These are phyloP conservation scores for Chrysolina haemoptera DNA, from an alignment of 2,888 invertebrate species.

Conservation along the genomic window DNA sequence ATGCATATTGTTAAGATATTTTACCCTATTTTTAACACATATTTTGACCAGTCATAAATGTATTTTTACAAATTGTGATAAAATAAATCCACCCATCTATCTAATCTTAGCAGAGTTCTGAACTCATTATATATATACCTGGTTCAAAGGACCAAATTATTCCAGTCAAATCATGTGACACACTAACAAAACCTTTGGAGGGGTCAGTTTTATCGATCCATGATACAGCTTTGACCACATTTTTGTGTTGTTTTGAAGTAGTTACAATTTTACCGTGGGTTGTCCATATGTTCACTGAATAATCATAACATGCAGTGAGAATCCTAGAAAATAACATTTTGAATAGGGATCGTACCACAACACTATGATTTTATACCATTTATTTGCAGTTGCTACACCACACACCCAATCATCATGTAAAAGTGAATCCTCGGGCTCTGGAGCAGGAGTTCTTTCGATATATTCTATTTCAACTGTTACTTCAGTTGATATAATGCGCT, in stretches of 20 bases:
- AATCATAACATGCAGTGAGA: conserved; percentile 93
- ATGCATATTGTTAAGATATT: too few species aligned
- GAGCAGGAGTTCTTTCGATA: conserved; percentile 90
- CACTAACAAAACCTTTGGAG: conserved; percentile 73
- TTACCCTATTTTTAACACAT: too few species aligned
- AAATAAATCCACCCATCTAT: too few species aligned
- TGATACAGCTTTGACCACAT: conserved; percentile 88
- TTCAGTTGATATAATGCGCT: conserved; percentile 85
- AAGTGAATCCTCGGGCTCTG: conserved; percentile 92
- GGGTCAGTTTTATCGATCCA: conserved; percentile 84
- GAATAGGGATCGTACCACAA: too few species aligned
- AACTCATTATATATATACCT: conserved; percentile 34
- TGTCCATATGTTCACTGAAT: conserved; percentile 92
- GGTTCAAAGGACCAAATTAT: conserved; percentile 72
- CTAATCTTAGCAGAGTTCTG: too few species aligned
- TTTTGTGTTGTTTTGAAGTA: conserved; percentile 89
- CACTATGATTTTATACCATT: conserved; percentile 54
- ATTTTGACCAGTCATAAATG: too few species aligned
- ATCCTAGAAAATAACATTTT: conserved; percentile 76
- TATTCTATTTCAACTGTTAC: conserved; percentile 92
- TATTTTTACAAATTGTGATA: too few species aligned
- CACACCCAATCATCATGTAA: conserved; percentile 99
- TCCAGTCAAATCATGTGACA: conserved; percentile 93
- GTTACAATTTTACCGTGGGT: conserved; percentile 87
- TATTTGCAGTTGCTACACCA: conserved; percentile 55